phyloP scores from a whole-genome alignment of 2,113 vertebrate species.

The Turdus rufiventris region DNA sequence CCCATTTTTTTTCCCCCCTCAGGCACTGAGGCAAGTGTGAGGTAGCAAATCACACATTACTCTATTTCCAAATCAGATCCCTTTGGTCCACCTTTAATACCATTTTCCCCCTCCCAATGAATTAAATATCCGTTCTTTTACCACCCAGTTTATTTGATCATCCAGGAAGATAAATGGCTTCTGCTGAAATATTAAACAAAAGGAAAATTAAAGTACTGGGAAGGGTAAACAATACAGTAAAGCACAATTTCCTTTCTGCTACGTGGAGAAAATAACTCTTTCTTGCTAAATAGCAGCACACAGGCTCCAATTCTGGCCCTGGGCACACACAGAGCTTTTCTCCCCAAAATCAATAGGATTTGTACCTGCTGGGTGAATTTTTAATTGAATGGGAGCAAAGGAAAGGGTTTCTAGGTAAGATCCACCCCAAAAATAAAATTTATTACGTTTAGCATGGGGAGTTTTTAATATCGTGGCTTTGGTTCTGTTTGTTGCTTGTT shows the following conservation, averaged over 20 bases:
- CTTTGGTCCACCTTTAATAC: background rate
- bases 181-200: conserved; percentile 73
- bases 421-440: background rate
- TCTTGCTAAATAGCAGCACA: background rate
- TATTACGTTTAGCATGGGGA: fast-evolving
- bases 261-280: background rate
- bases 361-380: background rate
- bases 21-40: background rate
- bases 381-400: background rate
- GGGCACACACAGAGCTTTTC: background rate
- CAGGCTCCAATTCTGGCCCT: background rate
- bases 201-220: conserved; percentile 23
- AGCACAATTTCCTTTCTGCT: conserved; percentile 56
- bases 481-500: background rate
- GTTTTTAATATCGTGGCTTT: background rate
- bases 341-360: background rate
- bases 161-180: conserved; percentile 68
- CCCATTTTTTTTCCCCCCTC: background rate
- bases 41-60: conserved; percentile 19
- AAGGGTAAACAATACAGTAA: conserved; percentile 44
- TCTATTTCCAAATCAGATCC: conserved; percentile 12
- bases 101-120: background rate
- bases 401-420: background rate
- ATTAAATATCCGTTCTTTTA: conserved; percentile 46
- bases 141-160: conserved; percentile 66